phyloP scores from a whole-genome alignment of 2,797 vertebrate species.

The Pantherophis vulpinus region DNA sequence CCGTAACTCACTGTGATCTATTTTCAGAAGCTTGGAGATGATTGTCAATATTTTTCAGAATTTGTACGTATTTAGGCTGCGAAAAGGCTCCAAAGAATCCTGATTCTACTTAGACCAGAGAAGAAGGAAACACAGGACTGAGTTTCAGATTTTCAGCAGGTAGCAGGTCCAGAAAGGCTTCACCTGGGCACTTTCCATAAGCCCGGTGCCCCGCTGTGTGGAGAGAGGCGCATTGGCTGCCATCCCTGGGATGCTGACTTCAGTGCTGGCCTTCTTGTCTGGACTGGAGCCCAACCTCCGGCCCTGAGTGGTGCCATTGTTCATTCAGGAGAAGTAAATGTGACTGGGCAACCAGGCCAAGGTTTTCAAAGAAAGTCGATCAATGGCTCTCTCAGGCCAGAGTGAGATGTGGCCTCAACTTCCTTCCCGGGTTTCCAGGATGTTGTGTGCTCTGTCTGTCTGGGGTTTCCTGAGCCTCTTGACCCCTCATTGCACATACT shows the following conservation, averaged over 20 bases:
- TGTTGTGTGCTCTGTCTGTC: neutral
- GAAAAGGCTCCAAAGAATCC: neutral
- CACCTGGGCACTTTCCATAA: neutral
- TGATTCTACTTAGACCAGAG: neutral
- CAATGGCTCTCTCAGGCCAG: neutral
- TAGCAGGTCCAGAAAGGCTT: neutral
- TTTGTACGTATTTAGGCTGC: neutral
- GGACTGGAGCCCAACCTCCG: neutral
- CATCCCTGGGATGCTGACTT: no score
- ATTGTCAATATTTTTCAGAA: neutral
- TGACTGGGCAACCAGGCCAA: neutral
- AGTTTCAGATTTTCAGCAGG: neutral
- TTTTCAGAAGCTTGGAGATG: neutral
- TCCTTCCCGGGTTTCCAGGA: neutral
- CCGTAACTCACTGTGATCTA: neutral
- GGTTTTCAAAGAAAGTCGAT: neutral
- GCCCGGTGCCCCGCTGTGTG: neutral
- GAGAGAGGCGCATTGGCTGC: neutral
- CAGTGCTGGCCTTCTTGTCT: neutral
- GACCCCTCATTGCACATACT: neutral
- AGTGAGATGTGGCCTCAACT: neutral
- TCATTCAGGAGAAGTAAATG: neutral
- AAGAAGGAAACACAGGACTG: neutral
- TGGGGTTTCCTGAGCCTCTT: slow-evolving; percentile 3
- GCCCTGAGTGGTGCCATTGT: neutral